A percentile compares a stretch with the other conserved stretches of the same genome.
Evolutionary conservation across 2,113 vertebrate species (phyloP).

Genomic region (Daphoenositta chrysoptera): DNA sequence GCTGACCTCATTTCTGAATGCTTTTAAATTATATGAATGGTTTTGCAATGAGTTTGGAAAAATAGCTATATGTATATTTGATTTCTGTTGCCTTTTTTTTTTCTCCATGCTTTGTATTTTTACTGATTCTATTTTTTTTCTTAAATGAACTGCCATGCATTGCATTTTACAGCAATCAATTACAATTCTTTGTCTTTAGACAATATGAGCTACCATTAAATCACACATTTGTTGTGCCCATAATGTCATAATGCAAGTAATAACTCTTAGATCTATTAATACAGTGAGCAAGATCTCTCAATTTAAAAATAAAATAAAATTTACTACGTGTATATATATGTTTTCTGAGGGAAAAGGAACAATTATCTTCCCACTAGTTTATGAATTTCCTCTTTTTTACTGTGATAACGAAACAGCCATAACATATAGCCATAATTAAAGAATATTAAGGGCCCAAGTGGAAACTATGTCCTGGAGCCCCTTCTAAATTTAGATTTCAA

Average conservation of each 20-base stretch:
- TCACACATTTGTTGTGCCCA: neutral
- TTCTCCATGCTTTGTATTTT: neutral
- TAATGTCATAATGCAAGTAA: neutral
- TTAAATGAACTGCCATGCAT: neutral
- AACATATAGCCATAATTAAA: neutral
- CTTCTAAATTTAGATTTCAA: neutral
- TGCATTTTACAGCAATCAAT: neutral
- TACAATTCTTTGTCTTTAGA: neutral
- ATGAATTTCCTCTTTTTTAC: neutral
- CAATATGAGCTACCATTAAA: neutral
- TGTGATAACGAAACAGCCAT: neutral
- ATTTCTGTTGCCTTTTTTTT: neutral
- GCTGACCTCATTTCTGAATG: slow-evolving; percentile 75
- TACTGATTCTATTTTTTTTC: neutral
- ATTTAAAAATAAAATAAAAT: neutral
- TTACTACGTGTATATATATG: neutral
- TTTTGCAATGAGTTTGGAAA: slow-evolving; percentile 16
- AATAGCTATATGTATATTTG: neutral
- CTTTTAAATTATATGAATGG: slow-evolving; percentile 30
- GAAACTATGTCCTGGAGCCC: neutral
- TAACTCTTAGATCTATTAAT: neutral
- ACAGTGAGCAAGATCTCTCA: neutral
- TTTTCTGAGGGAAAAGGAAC: neutral
- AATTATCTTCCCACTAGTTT: neutral
- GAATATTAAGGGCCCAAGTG: neutral